phyloP scores from a whole-genome alignment of 2,888 invertebrate genomes.

The Heliconius cydno region DNA sequence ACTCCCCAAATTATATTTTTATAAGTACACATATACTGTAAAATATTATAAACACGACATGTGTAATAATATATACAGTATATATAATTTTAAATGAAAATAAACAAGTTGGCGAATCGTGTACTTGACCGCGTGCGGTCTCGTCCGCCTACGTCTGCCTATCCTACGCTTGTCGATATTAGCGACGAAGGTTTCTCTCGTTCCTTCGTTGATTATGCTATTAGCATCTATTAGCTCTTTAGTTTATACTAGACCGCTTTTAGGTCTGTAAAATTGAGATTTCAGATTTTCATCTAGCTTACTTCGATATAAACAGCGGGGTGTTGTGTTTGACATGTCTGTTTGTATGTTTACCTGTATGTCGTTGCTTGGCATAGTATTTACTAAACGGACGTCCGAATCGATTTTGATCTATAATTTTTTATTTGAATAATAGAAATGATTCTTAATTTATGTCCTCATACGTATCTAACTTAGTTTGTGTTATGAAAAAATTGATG shows the following conservation, averaged over 20 bases:
- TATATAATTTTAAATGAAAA: slow-evolving; percentile 27
- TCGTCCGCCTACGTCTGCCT: slow-evolving; percentile 54
- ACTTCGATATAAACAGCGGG: too few relatives aligned
- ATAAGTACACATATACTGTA: background rate
- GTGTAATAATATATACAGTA: background rate
- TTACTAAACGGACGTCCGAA: too few relatives aligned
- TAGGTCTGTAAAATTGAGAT: background rate
- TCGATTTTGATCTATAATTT: too few relatives aligned
- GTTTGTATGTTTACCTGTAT: too few relatives aligned
- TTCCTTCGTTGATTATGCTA: slow-evolving; percentile 56
- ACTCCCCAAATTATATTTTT: background rate
- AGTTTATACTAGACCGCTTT: background rate
- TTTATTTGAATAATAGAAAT: too few relatives aligned
- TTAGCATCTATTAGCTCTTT: slow-evolving; percentile 47
- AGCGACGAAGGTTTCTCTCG: slow-evolving; percentile 54
- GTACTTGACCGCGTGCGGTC: slow-evolving; percentile 55
- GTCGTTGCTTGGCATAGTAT: too few relatives aligned
- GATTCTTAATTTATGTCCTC: too few relatives aligned
- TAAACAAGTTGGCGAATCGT: slow-evolving; percentile 41
- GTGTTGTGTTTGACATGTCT: too few relatives aligned
- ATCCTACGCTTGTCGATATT: slow-evolving; percentile 53
- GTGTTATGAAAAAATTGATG: background rate
- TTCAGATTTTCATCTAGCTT: too few relatives aligned
- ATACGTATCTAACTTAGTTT: too few relatives aligned
- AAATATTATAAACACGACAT: too few relatives aligned